A percentile compares a stretch with the other conserved stretches of the same genome.
These are phyloP conservation scores for Mandrillus leucophaeus DNA, from an alignment of 2,113 vertebrate species.

Conservation along the genomic window DNA sequence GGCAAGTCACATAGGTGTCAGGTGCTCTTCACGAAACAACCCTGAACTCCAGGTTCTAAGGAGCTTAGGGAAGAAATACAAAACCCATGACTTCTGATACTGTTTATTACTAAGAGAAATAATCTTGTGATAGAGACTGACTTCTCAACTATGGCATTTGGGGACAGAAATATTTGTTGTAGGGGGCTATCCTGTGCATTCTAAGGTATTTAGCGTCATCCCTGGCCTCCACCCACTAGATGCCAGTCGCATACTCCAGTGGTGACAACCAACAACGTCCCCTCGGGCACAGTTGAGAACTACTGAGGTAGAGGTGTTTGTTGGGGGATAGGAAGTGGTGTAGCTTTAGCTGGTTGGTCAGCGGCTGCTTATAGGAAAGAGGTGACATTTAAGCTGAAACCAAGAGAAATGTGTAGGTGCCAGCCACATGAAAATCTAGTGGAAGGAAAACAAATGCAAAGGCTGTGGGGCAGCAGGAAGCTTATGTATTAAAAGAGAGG, in stretches of 20 bases:
- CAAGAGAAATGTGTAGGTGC: neutral
- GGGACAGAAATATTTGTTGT: too few relatives aligned
- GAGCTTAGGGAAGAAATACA: neutral
- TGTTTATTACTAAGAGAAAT: too few relatives aligned
- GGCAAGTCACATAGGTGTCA: neutral
- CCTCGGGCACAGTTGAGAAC: neutral
- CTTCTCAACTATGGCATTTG: neutral
- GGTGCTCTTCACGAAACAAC: neutral
- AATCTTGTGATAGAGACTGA: too few relatives aligned
- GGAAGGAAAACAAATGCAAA: neutral
- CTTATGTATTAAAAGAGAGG: neutral
- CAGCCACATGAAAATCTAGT: neutral
- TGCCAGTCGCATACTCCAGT: neutral
- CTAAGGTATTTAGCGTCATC: neutral
- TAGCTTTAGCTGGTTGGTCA: neutral
- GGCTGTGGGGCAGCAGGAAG: neutral
- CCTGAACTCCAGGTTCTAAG: neutral
- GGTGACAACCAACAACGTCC: neutral
- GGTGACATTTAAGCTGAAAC: constrained; percentile 17
- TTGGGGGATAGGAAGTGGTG: neutral
- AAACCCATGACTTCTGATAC: too few relatives aligned
- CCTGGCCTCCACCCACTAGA: neutral
- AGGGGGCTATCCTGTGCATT: neutral
- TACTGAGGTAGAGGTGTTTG: neutral
- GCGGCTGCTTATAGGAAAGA: neutral